Evolutionary conservation across 1,140 invertebrate genomes (phyloP), one percentile per base, ranked within the genome.

Genomic region (Dinoponera quadriceps): DNA sequence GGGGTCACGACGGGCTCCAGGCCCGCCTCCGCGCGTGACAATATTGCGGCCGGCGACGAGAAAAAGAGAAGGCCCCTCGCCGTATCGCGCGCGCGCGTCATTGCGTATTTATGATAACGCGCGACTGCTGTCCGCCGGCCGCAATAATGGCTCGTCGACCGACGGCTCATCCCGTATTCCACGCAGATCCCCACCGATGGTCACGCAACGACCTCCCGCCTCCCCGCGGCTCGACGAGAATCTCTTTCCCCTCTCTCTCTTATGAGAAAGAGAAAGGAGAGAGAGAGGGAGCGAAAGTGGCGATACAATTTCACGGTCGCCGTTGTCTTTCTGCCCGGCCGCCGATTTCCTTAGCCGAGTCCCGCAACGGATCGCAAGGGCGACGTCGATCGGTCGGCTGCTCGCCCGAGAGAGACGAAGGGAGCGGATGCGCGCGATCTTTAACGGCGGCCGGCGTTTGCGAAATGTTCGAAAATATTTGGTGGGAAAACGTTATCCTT

Each of bases 161-260:
- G 3, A 3, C 80, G 57, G n/a, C n/a, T 73, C 71, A 83, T 83
- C 49, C 51, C 16, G 33, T 83, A 83, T 83, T 83, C 81, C 81
- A 77, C 81, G 81, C 81, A 75, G 44, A 27, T 44, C 33, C 22
- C 60, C 1, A n/a, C 20, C 59, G 59, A 65, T 54, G 54, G 81
- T 83, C 81, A 77, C 81, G 81, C 72, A 25, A 82, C 25, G 63
- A 44, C 65, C 77, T 38, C n/a, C n/a, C n/a, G n/a, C n/a, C n/a
- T 38, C 20, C 44, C 69, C 75, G 75, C 38, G 7, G 38, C 38
- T 57, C 38, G 59, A 33, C n/a, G 57, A 57, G 20, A 62, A 59
- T 55, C 22, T 49, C 55, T 57, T 9, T 38, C 2, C 22, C 13
- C 20, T 14, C 1, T 9, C 18, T 16, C 14, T 3, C 20, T 4